Evolutionary conservation across 2,888 invertebrate genomes (phyloP).

Genomic region (Caenorhabditis zanzibari): DNA sequence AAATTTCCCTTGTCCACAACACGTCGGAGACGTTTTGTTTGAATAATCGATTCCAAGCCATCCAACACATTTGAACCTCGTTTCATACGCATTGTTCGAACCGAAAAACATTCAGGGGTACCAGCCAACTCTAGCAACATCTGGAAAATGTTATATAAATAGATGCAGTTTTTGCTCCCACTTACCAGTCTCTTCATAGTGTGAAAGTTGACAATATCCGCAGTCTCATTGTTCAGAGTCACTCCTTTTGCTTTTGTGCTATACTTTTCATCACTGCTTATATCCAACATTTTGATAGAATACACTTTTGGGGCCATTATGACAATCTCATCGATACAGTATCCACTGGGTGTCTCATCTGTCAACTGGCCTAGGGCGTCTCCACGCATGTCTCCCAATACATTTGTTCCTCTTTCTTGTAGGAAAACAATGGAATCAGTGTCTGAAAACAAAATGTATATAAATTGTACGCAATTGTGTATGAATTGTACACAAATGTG

Average conservation of each 20-base stretch:
- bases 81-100: neutral
- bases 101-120: no score
- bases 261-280: neutral
- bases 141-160: neutral
- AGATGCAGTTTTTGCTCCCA: no score
- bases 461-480: neutral
- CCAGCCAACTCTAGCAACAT: neutral
- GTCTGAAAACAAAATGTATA: no score
- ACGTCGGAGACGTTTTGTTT: neutral
- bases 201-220: neutral
- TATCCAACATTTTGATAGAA: neutral
- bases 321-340: neutral
- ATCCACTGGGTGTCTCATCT: neutral
- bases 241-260: neutral
- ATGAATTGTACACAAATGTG: neutral
- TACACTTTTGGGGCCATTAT: constrained; percentile 21
- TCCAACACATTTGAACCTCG: neutral
- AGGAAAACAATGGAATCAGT: constrained; percentile 18
- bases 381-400: neutral
- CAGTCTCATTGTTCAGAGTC: neutral
- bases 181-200: constrained; percentile 5
- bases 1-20: neutral
- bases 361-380: neutral
- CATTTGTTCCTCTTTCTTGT: neutral
- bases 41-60: neutral